A percentile compares a stretch with the other conserved stretches of the same genome.
Evolutionary conservation across 2,113 vertebrate species (phyloP).

Genomic region (Etheostoma cragini): DNA sequence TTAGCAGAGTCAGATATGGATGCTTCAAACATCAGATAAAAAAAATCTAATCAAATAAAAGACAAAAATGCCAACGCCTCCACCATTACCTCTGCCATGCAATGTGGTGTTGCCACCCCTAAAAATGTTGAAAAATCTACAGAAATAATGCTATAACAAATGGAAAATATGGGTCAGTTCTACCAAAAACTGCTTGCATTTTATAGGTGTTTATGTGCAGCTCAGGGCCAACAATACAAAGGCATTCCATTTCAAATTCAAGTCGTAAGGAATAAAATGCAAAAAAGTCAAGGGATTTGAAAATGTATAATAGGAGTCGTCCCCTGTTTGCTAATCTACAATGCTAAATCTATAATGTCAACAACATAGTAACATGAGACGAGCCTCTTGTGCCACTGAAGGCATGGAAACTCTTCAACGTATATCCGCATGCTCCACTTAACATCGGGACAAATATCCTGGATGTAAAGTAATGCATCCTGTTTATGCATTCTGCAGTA

Average conservation of each 20-base stretch:
- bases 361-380: constrained; percentile 3
- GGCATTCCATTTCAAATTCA: neutral
- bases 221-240: neutral
- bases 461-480: constrained; percentile 46
- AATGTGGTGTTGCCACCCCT: neutral
- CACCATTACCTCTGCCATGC: neutral
- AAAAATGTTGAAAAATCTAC: neutral
- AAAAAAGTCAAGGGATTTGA: neutral
- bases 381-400: constrained; percentile 8
- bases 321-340: neutral
- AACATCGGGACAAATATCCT: constrained; percentile 16
- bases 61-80: neutral
- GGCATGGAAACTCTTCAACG: constrained; percentile 25
- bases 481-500: constrained; percentile 47
- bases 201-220: neutral
- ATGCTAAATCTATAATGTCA: neutral
- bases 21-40: neutral
- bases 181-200: neutral
- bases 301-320: neutral
- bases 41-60: neutral
- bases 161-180: neutral
- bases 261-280: neutral
- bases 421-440: constrained; percentile 20
- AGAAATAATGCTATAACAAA: neutral
- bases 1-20: neutral